A percentile compares a stretch with the other conserved stretches of the same genome.
Evolutionary conservation across 1,140 invertebrate species (phyloP).

Genomic region (Philotrypesis tridentata): DNA sequence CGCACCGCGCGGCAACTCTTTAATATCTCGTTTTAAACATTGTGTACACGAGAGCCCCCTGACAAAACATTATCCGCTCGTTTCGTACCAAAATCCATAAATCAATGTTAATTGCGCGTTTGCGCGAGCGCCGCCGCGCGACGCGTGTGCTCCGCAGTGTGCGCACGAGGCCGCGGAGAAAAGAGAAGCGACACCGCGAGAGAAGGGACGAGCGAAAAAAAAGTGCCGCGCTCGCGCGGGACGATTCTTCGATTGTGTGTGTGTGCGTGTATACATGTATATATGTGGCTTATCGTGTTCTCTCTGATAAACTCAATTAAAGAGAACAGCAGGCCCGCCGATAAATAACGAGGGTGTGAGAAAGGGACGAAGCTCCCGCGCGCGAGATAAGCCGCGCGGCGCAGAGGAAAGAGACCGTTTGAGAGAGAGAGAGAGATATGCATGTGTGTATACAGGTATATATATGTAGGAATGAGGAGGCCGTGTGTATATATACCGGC

Average conservation of each 20-base stretch:
- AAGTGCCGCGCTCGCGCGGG: too few relatives aligned
- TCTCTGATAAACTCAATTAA: slow-evolving; percentile 45
- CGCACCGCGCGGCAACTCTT: too few relatives aligned
- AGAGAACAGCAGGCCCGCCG: slow-evolving; percentile 4
- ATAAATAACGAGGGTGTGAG: slow-evolving; percentile 42
- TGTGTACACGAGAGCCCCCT: background rate
- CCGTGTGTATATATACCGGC: too few relatives aligned
- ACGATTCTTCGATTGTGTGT: slow-evolving; percentile 41
- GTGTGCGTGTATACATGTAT: too few relatives aligned
- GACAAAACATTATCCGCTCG: background rate
- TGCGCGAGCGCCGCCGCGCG: too few relatives aligned
- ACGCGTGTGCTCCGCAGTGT: too few relatives aligned
- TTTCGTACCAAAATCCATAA: slow-evolving; percentile 21
- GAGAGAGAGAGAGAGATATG: too few relatives aligned
- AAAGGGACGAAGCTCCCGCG: slow-evolving; percentile 6
- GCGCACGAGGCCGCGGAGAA: too few relatives aligned
- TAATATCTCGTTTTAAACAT: too few relatives aligned
- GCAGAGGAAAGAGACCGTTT: background rate
- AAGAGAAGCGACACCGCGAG: background rate
- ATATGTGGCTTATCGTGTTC: slow-evolving; percentile 34
- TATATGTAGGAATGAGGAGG: too few relatives aligned
- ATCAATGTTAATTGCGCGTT: slow-evolving; percentile 44
- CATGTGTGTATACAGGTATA: too few relatives aligned
- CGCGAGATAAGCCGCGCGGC: slow-evolving; percentile 15
- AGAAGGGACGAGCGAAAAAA: too few relatives aligned